Evolutionary conservation across 2,113 vertebrate species (phyloP), one percentile per base, ranked within the genome.

Genomic region (Orientallactaga bullata): DNA sequence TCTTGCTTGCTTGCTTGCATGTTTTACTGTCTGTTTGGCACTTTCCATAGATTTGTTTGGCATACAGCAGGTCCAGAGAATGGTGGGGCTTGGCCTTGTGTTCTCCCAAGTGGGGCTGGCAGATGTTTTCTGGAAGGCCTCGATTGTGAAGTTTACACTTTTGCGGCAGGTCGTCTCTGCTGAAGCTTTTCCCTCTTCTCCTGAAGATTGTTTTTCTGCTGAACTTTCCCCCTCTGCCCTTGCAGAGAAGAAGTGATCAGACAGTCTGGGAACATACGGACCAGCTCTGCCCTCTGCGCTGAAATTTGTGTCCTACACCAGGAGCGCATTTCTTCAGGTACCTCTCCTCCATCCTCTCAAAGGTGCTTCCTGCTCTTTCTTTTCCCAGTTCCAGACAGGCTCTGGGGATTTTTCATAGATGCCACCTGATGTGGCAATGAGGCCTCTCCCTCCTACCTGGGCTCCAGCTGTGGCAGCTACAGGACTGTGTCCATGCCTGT

Each of bases 41-140:
- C 3, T 4, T 7, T 32, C 7, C 9, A 0, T 2, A 2, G 47
- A 4, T 35, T 32, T 2, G 35, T 1, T 0, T 11, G 9, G 42
- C 20, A 39, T 15, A 28, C 21, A 18, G 65, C 32, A 24, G 13
- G 42, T 4, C 16, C 74, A 74, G 42, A 0, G 47, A 77, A 23
- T 51, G 63, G 37, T 51, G 30, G 20, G 21, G 42, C 30, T n/a
- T 61, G 61, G 30, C 28, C 11, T 26, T 82, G 60, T 5, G 2
- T 83, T 68, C 39, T 83, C 63, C 18, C 37, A 32, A 42, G 60
- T 28, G 17, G 61, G 26, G 16, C 39, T 5, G 30, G 11, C 17
- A 20, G 35, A 16, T 30, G 12, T 47, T 84, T 68, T 32, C 28
- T 84, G 42, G 32, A 69, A 51, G 47, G 65, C 30, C n/a, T 28